phyloP scores from a whole-genome alignment of 2,113 vertebrate genomes.

The Cynopterus brachyotis region DNA sequence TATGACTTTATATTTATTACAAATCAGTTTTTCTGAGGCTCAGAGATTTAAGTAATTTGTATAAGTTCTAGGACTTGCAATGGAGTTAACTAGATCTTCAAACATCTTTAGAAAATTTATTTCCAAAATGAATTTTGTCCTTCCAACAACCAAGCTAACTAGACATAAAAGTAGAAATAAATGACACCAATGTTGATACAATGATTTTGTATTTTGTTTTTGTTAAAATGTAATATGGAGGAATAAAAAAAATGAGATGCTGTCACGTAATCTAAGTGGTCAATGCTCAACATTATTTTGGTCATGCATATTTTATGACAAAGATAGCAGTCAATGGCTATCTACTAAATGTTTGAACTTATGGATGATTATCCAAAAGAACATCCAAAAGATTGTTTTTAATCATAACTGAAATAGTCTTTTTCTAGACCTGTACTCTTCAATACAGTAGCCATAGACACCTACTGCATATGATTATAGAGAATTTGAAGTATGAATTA shows the following conservation, averaged over 20 bases:
- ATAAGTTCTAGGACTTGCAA: not conserved
- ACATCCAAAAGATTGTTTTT: not conserved
- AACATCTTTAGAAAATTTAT: not conserved
- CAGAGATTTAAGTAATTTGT: not conserved
- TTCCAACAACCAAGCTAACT: not conserved
- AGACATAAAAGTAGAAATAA: not conserved
- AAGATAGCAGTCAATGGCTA: not conserved
- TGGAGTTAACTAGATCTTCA: not conserved
- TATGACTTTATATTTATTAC: not conserved
- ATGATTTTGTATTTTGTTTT: not conserved
- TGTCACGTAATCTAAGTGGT: not conserved
- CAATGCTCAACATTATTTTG: not conserved
- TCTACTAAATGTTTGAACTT: not conserved
- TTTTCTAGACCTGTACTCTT: not conserved
- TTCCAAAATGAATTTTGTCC: not conserved
- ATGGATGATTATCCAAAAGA: not conserved
- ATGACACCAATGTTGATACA: not conserved
- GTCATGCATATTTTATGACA: not conserved
- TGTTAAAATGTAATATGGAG: not conserved
- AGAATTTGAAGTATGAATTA: not conserved
- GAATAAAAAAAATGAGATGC: not conserved
- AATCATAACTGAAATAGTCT: not conserved
- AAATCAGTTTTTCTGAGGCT: not conserved
- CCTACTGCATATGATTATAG: not conserved
- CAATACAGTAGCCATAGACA: not conserved